Evolutionary conservation across 2,888 invertebrate species (phyloP).

Genomic region (Agonopterix heracliana): DNA sequence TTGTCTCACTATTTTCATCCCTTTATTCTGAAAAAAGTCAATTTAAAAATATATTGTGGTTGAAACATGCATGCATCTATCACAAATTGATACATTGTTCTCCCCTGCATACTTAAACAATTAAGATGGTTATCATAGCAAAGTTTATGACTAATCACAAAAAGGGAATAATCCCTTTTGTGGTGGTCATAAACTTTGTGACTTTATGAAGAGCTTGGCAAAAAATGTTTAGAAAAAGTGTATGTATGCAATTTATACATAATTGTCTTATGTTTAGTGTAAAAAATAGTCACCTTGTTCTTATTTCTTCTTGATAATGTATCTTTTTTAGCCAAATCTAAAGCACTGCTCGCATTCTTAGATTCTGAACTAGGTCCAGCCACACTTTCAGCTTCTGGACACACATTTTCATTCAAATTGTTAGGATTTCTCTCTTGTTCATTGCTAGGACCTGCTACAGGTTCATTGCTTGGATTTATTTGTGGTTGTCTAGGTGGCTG

Average conservation of each 20-base stretch:
- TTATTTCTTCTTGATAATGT: slow-evolving; percentile 52
- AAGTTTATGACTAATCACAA: too few relatives aligned
- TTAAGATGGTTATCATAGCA: too few relatives aligned
- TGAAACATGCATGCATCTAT: too few relatives aligned
- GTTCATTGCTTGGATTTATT: slow-evolving; percentile 40
- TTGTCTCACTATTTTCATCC: slow-evolving; percentile 65
- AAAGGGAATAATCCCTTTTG: too few relatives aligned
- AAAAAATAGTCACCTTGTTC: slow-evolving; percentile 40
- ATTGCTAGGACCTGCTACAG: slow-evolving; percentile 66
- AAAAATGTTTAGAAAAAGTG: too few relatives aligned
- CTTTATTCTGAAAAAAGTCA: slow-evolving; percentile 57
- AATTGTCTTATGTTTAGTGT: too few relatives aligned
- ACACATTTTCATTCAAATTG: slow-evolving; percentile 33
- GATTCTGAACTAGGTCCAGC: slow-evolving; percentile 38
- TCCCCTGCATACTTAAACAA: too few relatives aligned
- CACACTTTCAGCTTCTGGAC: slow-evolving; percentile 25
- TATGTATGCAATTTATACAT: too few relatives aligned
- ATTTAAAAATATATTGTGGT: too few relatives aligned
- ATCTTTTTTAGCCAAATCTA: slow-evolving; percentile 51
- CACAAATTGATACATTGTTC: too few relatives aligned
- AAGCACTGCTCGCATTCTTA: slow-evolving; percentile 30
- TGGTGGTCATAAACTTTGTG: too few relatives aligned
- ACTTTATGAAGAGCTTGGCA: too few relatives aligned
- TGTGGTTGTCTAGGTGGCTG: slow-evolving; percentile 40
- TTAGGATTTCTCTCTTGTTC: slow-evolving; percentile 26